Percentiles rank a stretch among this genome's conserved stretches.
These are phyloP conservation scores for Adineta ricciae DNA, from an alignment of 2,888 invertebrate genomes.

Conservation along the genomic window DNA sequence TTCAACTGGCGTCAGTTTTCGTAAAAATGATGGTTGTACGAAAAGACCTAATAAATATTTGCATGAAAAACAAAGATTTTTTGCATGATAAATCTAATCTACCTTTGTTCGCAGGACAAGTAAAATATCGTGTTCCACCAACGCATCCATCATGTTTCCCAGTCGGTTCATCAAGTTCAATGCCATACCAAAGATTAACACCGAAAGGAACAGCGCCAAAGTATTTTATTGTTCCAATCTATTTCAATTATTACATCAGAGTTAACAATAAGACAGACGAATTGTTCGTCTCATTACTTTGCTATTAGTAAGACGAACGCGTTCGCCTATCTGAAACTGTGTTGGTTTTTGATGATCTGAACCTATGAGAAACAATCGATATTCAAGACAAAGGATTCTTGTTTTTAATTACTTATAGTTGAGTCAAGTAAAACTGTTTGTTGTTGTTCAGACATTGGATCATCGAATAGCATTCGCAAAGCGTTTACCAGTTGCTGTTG, in stretches of 20 bases:
- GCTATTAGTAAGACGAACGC: not conserved
- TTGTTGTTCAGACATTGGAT: not conserved
- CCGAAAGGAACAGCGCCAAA: conserved; percentile 53
- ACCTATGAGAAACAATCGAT: not conserved
- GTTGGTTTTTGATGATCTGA: not conserved
- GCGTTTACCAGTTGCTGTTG: conserved; percentile 37
- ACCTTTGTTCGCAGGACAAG: conserved; percentile 52
- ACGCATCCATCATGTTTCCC: conserved; percentile 54
- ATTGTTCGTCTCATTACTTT: not conserved
- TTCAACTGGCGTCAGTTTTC: not conserved
- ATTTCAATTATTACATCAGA: not conserved
- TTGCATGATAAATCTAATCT: no score
- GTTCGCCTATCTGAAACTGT: not conserved
- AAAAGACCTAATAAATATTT: not conserved
- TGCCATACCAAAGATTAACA: conserved; percentile 54
- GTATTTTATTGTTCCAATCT: conserved; percentile 45
- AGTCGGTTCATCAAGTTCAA: conserved; percentile 52
- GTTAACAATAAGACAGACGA: not conserved
- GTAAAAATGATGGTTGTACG: not conserved
- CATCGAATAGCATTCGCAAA: not conserved
- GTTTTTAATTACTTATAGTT: not conserved
- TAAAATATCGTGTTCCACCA: conserved; percentile 50
- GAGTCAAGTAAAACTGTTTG: conserved; percentile 21
- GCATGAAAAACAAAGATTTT: not conserved
- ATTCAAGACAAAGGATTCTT: no score